These are phyloP conservation scores for Cuniculus paca DNA, from an alignment of 2,797 vertebrate genomes.

Conservation along the genomic window DNA sequence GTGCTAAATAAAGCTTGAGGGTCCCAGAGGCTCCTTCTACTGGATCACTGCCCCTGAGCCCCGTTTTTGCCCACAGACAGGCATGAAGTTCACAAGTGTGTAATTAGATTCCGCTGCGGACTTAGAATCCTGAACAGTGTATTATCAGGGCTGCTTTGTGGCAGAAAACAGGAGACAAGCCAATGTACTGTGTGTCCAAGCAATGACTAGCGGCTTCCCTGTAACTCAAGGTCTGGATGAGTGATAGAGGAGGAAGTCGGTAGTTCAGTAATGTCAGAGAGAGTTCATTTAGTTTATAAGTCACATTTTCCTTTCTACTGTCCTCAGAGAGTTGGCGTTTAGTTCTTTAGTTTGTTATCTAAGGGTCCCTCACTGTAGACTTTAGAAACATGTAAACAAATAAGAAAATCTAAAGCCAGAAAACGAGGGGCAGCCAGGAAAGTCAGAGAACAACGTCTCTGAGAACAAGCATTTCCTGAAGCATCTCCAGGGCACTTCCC, in stretches of 20 bases:
- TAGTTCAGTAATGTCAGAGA: too few relatives aligned
- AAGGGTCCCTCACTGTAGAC: not conserved
- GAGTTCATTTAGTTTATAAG: not conserved
- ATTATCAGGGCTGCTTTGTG: not conserved
- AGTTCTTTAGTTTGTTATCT: not conserved
- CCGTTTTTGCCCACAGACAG: not conserved
- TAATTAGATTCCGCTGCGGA: not conserved
- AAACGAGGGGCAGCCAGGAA: not conserved
- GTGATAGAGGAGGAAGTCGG: rapidly evolving
- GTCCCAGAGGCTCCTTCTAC: not conserved
- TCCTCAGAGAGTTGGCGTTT: not conserved
- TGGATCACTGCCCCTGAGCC: rapidly evolving
- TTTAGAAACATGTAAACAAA: not conserved
- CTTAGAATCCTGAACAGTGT: not conserved
- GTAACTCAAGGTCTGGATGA: not conserved
- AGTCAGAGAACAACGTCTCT: not conserved
- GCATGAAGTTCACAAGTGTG: not conserved
- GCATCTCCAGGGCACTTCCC: not conserved
- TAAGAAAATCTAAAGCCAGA: not conserved
- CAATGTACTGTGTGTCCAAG: not conserved
- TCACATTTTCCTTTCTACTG: not conserved
- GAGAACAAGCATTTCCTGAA: not conserved
- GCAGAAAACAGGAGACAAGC: not conserved
- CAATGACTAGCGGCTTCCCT: not conserved
- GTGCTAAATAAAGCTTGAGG: not conserved